phyloP scores from a whole-genome alignment of 2,797 vertebrate genomes.

The Gadopsis bispinosus region DNA sequence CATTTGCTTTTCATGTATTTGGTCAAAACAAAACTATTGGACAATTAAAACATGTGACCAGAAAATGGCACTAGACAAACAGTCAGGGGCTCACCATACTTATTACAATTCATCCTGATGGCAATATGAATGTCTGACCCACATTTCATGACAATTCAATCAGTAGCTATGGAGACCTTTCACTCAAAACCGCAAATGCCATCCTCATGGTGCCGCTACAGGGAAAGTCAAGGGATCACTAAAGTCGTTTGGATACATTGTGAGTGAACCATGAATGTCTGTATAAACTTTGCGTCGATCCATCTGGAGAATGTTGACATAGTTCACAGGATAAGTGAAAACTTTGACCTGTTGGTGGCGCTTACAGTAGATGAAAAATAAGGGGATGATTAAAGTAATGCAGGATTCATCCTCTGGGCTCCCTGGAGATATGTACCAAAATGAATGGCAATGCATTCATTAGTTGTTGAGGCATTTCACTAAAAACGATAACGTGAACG shows the following conservation, averaged over 20 bases:
- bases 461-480: not conserved
- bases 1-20: not conserved
- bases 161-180: not conserved
- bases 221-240: not conserved
- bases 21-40: not conserved
- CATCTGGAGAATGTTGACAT: not conserved
- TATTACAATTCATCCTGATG: not conserved
- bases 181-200: not conserved
- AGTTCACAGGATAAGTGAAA: conserved; percentile 4
- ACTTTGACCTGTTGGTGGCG: not conserved
- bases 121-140: not conserved
- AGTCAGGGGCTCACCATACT: not conserved
- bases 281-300: not conserved
- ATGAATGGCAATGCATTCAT: not conserved
- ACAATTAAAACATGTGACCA: not conserved
- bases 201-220: not conserved
- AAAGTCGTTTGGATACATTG: not conserved
- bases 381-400: not conserved
- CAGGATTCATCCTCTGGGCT: not conserved
- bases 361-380: not conserved
- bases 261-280: not conserved
- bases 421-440: not conserved
- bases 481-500: not conserved
- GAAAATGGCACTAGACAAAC: not conserved
- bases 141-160: not conserved